Conservation (phyloP, 53 echinoderm and acorn worm genomes). For the Hippasteria phrygiana region DNA sequence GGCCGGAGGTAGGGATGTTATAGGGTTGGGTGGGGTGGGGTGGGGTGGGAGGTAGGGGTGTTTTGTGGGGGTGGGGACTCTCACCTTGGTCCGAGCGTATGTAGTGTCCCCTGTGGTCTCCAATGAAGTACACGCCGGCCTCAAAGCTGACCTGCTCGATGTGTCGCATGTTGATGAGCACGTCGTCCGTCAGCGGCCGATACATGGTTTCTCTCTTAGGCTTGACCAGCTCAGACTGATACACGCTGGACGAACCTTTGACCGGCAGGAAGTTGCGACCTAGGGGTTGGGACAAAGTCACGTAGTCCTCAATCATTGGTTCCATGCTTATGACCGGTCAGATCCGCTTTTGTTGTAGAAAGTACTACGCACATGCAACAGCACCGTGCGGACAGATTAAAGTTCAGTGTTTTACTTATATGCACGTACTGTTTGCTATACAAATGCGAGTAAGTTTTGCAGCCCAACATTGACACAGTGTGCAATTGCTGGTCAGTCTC, state of each 20-base stretch:
- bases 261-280: conserved; percentile 90
- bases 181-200: conserved; percentile 78
- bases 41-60: too few relatives aligned
- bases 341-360: too few relatives aligned
- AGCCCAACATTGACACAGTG: too few relatives aligned
- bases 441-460: too few relatives aligned
- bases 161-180: conserved; percentile 84
- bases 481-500: too few relatives aligned
- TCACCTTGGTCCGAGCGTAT: conserved; percentile 80
- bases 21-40: too few relatives aligned
- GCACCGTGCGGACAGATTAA: too few relatives aligned
- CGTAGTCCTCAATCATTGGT: conserved; percentile 46
- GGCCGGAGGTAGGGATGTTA: too few relatives aligned
- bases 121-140: conserved; percentile 80
- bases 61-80: too few relatives aligned
- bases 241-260: conserved; percentile 71
- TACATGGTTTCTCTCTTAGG: conserved; percentile 87
- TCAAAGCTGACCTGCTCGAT: conserved; percentile 95
- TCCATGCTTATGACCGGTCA: conserved; percentile 26
- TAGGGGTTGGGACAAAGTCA: conserved; percentile 29
- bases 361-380: too few relatives aligned
- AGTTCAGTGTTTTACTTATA: too few relatives aligned
- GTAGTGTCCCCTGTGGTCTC: conserved; percentile 77
- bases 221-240: conserved; percentile 89
- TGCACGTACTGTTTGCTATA: too few relatives aligned